Evolutionary conservation across 2,888 invertebrate genomes (phyloP), one percentile per base, ranked within the genome.

Genomic region (Argyresthia albistria): DNA sequence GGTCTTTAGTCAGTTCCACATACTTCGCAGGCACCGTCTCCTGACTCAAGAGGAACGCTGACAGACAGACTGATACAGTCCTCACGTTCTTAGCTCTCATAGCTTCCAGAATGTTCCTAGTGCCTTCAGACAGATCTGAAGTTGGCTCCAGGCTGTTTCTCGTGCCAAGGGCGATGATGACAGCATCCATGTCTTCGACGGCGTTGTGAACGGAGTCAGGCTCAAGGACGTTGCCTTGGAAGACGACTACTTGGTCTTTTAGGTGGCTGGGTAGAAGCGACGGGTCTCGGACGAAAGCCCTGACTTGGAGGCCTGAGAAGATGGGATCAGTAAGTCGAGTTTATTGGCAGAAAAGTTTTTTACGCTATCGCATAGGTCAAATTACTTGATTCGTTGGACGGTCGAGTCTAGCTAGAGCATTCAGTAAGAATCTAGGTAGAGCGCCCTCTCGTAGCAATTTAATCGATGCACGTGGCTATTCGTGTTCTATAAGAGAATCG

Each of bases 141-240:
- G 96, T 95, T 0, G 94, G 89, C 57, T 91, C 93, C 10, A 96
- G 72, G 59, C 91, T 90, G 74, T 93, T 93, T 42, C 95, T 88
- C 0, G 96, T 96, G 25, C 96, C 96, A 11, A 96, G 81, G 2
- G 91, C 90, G 37, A 96, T 92, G 47, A 93, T 90, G 1, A 95
- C 94, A 0, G 89, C 95, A 58, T 94, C 93, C 35, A 90, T 90
- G 43, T 89, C 92, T 55, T 91, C 89, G 0, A 96, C 74, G 0
- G 93, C 92, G 49, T 92, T 89, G 15, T 90, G 75, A 0, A 96
- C 95, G 54, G 93, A 92, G 47, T 91, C 91, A 8, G 90, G 88
- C 59, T 94, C 92, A 8, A 92, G 83, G 0, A 92, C 94, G 73
- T 96, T 92, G 4, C 96, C 96, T 59, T 92, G 75, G 14, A 94